Evolutionary conservation across 2,113 vertebrate species (phyloP).

Genomic region (Isichthys henryi): DNA sequence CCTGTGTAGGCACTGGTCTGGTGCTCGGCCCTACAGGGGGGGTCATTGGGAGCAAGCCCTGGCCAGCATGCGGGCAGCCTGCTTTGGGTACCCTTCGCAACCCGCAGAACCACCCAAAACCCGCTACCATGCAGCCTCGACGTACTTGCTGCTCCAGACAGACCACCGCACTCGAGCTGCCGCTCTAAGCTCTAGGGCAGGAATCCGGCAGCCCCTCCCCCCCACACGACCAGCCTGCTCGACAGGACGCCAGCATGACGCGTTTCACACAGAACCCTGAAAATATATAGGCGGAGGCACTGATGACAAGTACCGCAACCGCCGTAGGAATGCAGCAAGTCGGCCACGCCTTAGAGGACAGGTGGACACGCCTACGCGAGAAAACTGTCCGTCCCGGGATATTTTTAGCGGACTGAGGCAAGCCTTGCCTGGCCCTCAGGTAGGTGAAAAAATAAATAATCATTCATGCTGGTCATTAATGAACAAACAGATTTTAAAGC

Average conservation of each 20-base stretch:
- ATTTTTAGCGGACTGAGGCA: neutral
- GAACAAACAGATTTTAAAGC: neutral
- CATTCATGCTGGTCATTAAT: neutral
- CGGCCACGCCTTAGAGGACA: neutral
- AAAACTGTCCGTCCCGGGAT: neutral
- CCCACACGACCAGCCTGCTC: neutral
- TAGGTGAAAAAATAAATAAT: neutral
- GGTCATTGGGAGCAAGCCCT: neutral
- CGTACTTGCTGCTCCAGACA: neutral
- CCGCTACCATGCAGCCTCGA: neutral
- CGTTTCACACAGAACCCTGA: neutral
- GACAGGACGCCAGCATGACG: neutral
- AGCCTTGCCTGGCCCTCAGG: neutral
- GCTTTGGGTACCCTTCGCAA: neutral
- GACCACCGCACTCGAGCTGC: neutral
- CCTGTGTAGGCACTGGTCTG: neutral
- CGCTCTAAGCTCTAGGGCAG: neutral
- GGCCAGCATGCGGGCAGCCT: neutral
- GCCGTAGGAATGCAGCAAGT: neutral
- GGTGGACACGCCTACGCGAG: neutral
- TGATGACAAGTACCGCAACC: neutral
- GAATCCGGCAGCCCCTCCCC: neutral
- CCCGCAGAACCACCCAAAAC: neutral
- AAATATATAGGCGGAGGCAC: neutral
- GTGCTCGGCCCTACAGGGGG: neutral